Base-by-base conservation (phyloP, 2,113 vertebrate species). In the Microtus montanus region DNA sequence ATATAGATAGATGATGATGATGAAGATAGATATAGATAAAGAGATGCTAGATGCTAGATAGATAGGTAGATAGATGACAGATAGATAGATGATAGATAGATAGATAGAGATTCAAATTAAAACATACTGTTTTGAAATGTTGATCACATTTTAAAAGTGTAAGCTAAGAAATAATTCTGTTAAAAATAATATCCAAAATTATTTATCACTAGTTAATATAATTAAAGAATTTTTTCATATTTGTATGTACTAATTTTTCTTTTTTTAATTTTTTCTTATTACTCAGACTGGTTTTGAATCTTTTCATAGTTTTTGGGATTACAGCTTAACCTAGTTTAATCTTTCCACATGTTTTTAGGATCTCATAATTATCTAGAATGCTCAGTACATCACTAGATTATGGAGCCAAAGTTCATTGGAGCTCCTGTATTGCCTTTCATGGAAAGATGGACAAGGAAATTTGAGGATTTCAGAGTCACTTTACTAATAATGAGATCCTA, bases 181-280 rank as follows among this genome's bases (percentile, higher is more conserved):
- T 89, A 90, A 85, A 79, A 93, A 88, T 28, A 90, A 68, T 83
- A 87, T 28, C 14, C n/a, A 70, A 75, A 64, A 75, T 19, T 85
- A 74, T 88, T 68, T 54, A 84, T 75, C 8, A 83, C 5, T 71
- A 52, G 28, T 28, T 77, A 82, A 75, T 74, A 93, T 7, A 87
- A 44, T 41, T 90, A 8, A 86, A 73, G 30, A 2, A 0, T 28
- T 15, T 71, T 90, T 90, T 70, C 33, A 71, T n/a, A 49, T 92
- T 85, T 47, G 5, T 44, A 35, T 47, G 15, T 22, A 47, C 63
- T 66, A 66, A 33, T 47, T 64, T 38, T 85, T 64, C 30, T 11
- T 66, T 22, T 22, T 73, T 84, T 47, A 44, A 33, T 8, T 66
- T 33, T 66, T 64, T 66, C 8, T 66, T 47, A 10, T 66, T 66